A percentile compares a stretch with the other conserved stretches of the same genome.
Conservation (phyloP, 2,888 invertebrate genomes). For the Ophonus ardosiacus region DNA sequence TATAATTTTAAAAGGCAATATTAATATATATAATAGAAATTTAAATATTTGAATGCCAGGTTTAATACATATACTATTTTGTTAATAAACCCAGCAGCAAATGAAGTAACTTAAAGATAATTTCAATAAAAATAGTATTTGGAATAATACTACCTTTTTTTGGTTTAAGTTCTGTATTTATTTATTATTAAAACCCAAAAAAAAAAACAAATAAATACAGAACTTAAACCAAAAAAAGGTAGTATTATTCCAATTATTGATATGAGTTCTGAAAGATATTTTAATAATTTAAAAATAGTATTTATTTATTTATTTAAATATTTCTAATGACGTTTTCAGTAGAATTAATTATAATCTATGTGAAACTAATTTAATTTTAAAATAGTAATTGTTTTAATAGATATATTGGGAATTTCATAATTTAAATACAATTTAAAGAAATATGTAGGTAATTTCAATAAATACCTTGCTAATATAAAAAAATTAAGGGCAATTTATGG, state of each 20-base stretch:
- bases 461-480: not conserved
- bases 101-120: no score
- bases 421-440: slow-evolving; percentile 26
- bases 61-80: not conserved
- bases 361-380: not conserved
- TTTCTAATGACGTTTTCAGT: not conserved
- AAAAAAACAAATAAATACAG: no score
- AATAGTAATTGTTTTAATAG: not conserved
- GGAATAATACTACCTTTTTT: no score
- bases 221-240: no score
- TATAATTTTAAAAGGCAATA: not conserved
- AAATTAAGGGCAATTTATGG: not conserved
- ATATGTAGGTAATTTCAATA: not conserved
- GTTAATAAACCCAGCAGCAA: not conserved
- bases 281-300: no score
- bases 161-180: no score
- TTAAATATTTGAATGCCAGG: not conserved
- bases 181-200: no score
- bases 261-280: no score
- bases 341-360: not conserved
- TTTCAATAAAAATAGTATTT: no score
- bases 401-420: not conserved
- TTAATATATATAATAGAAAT: not conserved
- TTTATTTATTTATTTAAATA: no score
- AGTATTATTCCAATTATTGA: no score